Evolutionary conservation across 2,113 vertebrate species (phyloP), one percentile per base, ranked within the genome.

Genomic region (Paracanthobrama guichenoti): DNA sequence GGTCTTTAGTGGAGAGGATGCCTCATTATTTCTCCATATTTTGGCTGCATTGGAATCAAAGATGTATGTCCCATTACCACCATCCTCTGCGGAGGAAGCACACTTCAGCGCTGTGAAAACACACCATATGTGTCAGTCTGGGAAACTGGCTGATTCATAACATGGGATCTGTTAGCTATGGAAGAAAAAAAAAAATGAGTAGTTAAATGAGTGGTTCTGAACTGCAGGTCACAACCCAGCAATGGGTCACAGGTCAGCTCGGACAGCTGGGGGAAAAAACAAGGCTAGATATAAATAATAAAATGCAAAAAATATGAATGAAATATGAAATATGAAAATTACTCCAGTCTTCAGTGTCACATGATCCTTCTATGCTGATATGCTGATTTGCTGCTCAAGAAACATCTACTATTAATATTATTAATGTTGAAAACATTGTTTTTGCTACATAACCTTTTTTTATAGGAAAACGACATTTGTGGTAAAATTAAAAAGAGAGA

Each of bases 21-120:
- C 53, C 72, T 84, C 76, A 84, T 87, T 87, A 80, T 88, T 80
- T 74, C 62, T 62, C n/a, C n/a, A 39, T 78, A 72, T 78, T 85
- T 84, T 76, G 84, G 73, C 48, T 31, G 39, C 28, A 12, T 50
- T 42, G 59, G n/a, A 81, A 76, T 73, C 48, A 85, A 85, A 80
- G 44, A 35, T 85, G 59, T 50, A 42, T 66, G 16, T 50, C 13
- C 13, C 44, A 48, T 67, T 48, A 48, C 55, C 53, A 44, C 20
- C 55, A 60, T 48, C n/a, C 72, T 57, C 31, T 10, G 20, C 53
- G 8, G 71, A 73, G 48, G 50, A 76, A 76, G 4, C 28, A 59
- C 53, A 78, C 53, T 59, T 50, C 26, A 62, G 66, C 42, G 6
- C 31, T 76, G 39, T 18, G 12, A 79, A 62, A 79, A 62, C 55